Base-by-base conservation (phyloP, 2,888 invertebrate species). In the Spisula subtruncata region DNA sequence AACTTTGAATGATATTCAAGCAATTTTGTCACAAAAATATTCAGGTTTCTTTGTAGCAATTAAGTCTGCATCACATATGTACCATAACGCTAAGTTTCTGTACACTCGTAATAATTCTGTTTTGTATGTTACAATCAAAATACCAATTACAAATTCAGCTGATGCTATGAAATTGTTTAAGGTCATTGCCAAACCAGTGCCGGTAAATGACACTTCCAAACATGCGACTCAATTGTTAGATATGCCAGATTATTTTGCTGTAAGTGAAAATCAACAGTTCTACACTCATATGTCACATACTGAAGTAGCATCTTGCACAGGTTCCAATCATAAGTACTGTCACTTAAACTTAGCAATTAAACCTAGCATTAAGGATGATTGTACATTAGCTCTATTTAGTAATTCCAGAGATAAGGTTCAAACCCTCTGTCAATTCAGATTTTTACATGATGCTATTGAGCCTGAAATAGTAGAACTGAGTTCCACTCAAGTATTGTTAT, bases 201-300 rank as follows among this genome's bases (percentile, higher is more conserved):
- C 91, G 48, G 46, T 93, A 16, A 93, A 91, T 60, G 20, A 71
- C n/a, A 87, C 89, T 20, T 91, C 91, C 14, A 46, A 25, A 32
- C 93, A 92, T 88, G 93, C 90, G 25, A 90, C 93, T 54, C 92
- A 93, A 29, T 71, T 92, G 8, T 48, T 91, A 6, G 66, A 90
- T 88, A n/a, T 91, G n/a, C 89, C 93, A n/a, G 32, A 48, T 46
- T 90, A 87, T 20, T 87, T 90, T 83, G 29, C 56, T 2, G 46
- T 90, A 8, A 87, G 75, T 29, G 20, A 25, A 25, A 56, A 87
- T 29, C 51, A 83, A 25, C 87, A 90, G 80, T 87, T 82, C 41
- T 85, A 85, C 80, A 41, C 71, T 51, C 16, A n/a, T n/a, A 18
- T 87, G 6, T 2, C 79, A 29, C 35, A 85, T 4, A n/a, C 48